A percentile compares a stretch with the other conserved stretches of the same genome.
Evolutionary conservation across 92 coral and sea anemone genomes (phyloP).

Genomic region (Zoanthus sansibaricus): DNA sequence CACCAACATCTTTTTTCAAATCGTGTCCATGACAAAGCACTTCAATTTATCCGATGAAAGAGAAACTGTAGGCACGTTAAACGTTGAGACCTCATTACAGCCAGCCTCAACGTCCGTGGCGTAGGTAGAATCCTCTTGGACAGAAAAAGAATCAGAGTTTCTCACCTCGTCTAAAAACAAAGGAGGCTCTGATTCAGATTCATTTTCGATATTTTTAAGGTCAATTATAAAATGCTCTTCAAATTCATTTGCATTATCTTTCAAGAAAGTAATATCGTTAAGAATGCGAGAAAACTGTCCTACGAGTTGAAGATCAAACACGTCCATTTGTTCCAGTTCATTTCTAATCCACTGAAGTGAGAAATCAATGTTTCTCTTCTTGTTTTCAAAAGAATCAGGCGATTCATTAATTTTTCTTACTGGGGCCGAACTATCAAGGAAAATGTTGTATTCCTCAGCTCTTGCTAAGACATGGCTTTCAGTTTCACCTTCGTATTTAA

Average conservation of each 20-base stretch:
- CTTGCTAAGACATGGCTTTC: background rate
- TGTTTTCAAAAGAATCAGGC: constrained; percentile 32
- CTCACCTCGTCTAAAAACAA: constrained; percentile 8
- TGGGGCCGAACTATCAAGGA: background rate
- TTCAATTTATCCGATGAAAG: constrained; percentile 14
- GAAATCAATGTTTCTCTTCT: constrained; percentile 60
- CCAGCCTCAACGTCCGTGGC: constrained; percentile 29
- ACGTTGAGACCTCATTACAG: constrained; percentile 18
- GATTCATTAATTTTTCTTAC: background rate
- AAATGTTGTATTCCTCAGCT: background rate
- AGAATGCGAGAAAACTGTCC: constrained; percentile 26
- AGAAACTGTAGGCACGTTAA: background rate
- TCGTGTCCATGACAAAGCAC: constrained; percentile 42
- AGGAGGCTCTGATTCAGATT: background rate
- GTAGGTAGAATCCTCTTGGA: constrained; percentile 25
- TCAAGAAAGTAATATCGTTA: constrained; percentile 18
- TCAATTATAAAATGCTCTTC: constrained; percentile 30
- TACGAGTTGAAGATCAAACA: constrained; percentile 27
- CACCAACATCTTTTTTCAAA: background rate
- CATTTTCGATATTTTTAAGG: background rate
- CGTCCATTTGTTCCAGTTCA: constrained; percentile 55
- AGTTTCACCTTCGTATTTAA: background rate
- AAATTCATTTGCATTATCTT: constrained; percentile 10
- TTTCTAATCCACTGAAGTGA: constrained; percentile 63
- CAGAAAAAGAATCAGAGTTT: background rate